Evolutionary conservation across 2,797 vertebrate genomes (phyloP), one percentile per base, ranked within the genome.

Genomic region (Esox masquinongy): DNA sequence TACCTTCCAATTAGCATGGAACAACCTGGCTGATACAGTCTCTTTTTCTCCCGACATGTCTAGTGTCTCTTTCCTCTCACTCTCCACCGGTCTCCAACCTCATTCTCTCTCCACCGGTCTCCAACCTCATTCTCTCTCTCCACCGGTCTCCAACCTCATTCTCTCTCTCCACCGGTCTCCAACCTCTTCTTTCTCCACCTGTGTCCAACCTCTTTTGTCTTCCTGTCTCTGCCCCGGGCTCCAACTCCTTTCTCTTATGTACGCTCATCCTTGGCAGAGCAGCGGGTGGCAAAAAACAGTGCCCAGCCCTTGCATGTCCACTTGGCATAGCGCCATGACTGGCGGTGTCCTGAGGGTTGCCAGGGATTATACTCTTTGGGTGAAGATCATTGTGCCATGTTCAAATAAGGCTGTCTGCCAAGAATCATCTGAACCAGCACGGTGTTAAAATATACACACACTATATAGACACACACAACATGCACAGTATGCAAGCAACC

Each of bases 261-360:
- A 82, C 88, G 84, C 82, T 85, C 90, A 87, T 90, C 90, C 89
- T 90, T 90, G 88, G 86, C 83, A 84, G 82, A 80, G 64, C 79
- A 43, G 73, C 29, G 49, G 73, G 63, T n/a, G 29, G 14, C 19
- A 26, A 1, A 77, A 74, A 77, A 2, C 8, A 74, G 66, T 68
- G 76, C 53, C 71, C 26, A 8, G 73, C 53, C 19, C 73, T 80
- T 76, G 79, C 75, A 76, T 84, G 77, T 36, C 26, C 29, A 76
- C 63, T 76, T 90, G 90, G 89, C 82, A 43, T 0, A 1, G 36
- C 26, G 83, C 89, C 90, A 31, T 50, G 5, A 49, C 85, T 88
- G 82, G 85, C 68, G 39, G 63, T 83, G 85, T 83, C 82, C 69
- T 53, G 70, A 85, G 85, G 80, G 74, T 88, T 92, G 88, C 89